These are phyloP conservation scores for Pangasius sanitwongsei DNA, from an alignment of 2,797 vertebrate genomes.

Conservation along the genomic window DNA sequence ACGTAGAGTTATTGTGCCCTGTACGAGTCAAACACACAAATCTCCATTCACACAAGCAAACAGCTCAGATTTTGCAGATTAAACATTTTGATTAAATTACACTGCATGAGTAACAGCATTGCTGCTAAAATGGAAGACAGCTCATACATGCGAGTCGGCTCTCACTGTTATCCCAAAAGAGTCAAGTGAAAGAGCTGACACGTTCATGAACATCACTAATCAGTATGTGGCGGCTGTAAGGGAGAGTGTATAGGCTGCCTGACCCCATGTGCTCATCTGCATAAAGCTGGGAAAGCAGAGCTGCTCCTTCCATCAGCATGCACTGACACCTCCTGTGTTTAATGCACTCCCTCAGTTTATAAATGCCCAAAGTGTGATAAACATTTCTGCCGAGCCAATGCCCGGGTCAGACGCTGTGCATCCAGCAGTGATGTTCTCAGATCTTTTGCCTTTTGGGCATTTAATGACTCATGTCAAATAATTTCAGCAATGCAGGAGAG, in stretches of 20 bases:
- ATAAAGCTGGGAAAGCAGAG: constrained; percentile 69
- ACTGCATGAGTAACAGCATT: neutral
- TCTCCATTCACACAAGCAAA: neutral
- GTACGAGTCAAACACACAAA: neutral
- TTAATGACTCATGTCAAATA: constrained; percentile 28
- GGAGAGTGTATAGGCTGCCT: constrained; percentile 64
- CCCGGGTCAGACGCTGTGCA: constrained; percentile 63
- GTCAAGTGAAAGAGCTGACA: neutral
- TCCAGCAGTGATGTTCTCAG: constrained; percentile 27
- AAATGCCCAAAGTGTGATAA: constrained; percentile 75
- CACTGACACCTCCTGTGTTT: constrained; percentile 74
- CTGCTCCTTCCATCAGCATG: constrained; percentile 76
- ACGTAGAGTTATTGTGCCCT: neutral
- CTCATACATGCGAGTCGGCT: neutral
- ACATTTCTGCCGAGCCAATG: constrained; percentile 72
- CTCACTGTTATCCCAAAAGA: neutral
- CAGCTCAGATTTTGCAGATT: neutral
- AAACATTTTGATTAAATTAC: neutral
- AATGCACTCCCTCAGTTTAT: constrained; percentile 81
- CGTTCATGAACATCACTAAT: constrained; percentile 48
- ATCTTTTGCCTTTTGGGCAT: constrained; percentile 14
- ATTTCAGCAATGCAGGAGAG: constrained; percentile 15
- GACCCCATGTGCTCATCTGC: constrained; percentile 73
- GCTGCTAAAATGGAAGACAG: neutral
- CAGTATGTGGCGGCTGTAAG: constrained; percentile 68